A percentile compares a stretch with the other conserved stretches of the same genome.
Evolutionary conservation across 2,888 invertebrate genomes (phyloP).

Genomic region (Mythimna lalbum): DNA sequence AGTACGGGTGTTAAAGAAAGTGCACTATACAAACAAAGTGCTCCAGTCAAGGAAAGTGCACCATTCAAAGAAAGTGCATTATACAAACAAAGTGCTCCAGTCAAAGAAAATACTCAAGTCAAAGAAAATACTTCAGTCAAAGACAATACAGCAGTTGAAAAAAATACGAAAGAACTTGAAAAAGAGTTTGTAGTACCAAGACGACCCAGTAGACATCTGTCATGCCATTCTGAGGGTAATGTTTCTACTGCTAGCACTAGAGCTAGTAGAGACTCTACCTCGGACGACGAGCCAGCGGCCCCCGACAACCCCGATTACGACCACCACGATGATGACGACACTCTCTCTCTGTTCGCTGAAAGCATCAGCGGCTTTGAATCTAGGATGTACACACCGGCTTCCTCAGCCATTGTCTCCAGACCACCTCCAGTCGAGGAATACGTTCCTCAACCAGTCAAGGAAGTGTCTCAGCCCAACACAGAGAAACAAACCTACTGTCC

Average conservation of each 20-base stretch:
- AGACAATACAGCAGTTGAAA: neutral
- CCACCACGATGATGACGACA: slow-evolving; percentile 77
- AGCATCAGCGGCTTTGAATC: slow-evolving; percentile 82
- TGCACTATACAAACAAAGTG: too few relatives aligned
- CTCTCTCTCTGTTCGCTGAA: slow-evolving; percentile 83
- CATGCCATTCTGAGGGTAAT: slow-evolving; percentile 35
- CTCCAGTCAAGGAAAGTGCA: too few relatives aligned
- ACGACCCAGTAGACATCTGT: slow-evolving; percentile 22
- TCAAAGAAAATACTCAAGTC: too few relatives aligned
- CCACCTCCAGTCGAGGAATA: slow-evolving; percentile 70
- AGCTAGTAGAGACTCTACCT: neutral
- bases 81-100: too few relatives aligned
- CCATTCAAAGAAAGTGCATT: too few relatives aligned
- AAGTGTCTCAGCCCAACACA: slow-evolving; percentile 17
- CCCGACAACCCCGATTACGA: slow-evolving; percentile 42
- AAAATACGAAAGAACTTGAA: slow-evolving; percentile 9
- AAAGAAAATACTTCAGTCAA: neutral
- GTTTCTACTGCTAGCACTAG: slow-evolving; percentile 25
- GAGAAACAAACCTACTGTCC: slow-evolving; percentile 70
- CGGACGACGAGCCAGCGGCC: slow-evolving; percentile 22
- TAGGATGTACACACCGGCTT: slow-evolving; percentile 59
- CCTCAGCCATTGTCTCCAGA: slow-evolving; percentile 15
- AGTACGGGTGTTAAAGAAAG: too few relatives aligned
- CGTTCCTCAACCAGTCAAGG: slow-evolving; percentile 68
- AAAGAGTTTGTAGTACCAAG: slow-evolving; percentile 34